These are phyloP conservation scores for Buceros bicornis DNA, from an alignment of 2,797 vertebrate species.

Conservation along the genomic window DNA sequence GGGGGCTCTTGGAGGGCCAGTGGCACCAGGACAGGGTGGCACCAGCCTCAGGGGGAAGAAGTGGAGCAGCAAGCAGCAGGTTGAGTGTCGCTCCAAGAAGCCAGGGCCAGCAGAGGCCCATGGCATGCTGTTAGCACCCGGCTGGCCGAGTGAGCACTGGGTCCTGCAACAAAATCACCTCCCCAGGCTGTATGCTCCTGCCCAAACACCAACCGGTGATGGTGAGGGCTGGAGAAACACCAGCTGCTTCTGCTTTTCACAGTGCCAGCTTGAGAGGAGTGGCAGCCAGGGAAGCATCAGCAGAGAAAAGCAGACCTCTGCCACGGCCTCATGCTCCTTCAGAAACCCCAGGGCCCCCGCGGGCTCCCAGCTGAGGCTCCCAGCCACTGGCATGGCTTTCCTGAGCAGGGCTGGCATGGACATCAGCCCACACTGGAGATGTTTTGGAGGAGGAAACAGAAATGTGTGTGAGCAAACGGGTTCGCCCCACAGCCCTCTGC, in stretches of 20 bases:
- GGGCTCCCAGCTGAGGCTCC: background rate
- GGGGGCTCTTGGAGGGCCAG: background rate
- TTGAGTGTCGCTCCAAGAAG: background rate
- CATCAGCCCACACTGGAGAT: rapidly evolving
- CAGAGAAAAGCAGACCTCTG: background rate
- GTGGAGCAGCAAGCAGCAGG: background rate
- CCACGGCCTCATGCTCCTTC: rapidly evolving
- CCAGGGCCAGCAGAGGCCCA: background rate
- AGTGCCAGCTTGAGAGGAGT: background rate
- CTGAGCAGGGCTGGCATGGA: background rate
- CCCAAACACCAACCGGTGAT: rapidly evolving
- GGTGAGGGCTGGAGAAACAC: rapidly evolving
- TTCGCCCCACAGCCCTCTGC: background rate
- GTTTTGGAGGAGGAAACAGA: background rate
- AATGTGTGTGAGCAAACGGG: background rate
- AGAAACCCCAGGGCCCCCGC: background rate
- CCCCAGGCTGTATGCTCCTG: background rate
- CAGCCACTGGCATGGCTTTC: background rate
- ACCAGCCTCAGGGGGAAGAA: background rate
- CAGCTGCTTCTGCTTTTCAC: background rate
- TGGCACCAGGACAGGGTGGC: rapidly evolving
- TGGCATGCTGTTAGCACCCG: background rate
- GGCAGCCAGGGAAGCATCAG: background rate
- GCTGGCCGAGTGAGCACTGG: background rate
- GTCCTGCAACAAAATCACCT: background rate